Evolutionary conservation across 30 jellyfish, hydroid and myxozoan species (phyloP), one percentile per base, ranked within the genome.

Genomic region (Catostylus mosaicus): DNA sequence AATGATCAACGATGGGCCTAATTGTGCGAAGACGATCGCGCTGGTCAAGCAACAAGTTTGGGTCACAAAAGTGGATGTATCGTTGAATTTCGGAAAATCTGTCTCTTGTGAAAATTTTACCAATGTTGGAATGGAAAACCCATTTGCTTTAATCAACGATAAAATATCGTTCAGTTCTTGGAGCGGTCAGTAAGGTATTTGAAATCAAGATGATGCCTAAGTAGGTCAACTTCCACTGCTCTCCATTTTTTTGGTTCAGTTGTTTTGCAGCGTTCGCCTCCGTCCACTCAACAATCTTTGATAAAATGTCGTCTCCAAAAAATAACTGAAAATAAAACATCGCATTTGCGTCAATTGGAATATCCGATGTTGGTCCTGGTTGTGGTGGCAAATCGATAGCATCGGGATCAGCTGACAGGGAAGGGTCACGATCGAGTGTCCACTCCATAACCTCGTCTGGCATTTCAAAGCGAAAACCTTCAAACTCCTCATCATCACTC

Each of bases 1-100:
- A 81, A 82, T 78, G 97, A 40, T 80, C 93, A 34, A 88, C 57
- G 30, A 88, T 38, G 1, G 97, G 94, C 90, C 71, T 76, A 60
- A 78, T 50, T 77, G 54, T 68, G 86, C 47, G 75, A 30, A 82
- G 54, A 38, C 76, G 47, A 79, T 79, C 79, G 74, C 52, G 29
- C 54, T 51, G 80, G 19, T 31, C 84, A 37, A 23, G 80, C 80
- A 29, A 75, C 29, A 29, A 52, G 24, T 72, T 72, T 23, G 70
- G 84, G 45, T 72, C n/a, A 65, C 84, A 43, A 47, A 72, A 72
- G 51, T 77, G 96, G 26, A 86, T 33, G 43, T 43, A 31, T 29
- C 80, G 23, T 56, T 65, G 81, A 27, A 88, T 69, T 66, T 88
- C 94, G 24, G 29, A 66, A 63, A 88, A 88, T 36, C 94, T 45